These are phyloP conservation scores for Stigmatopora nigra DNA, from an alignment of 2,113 vertebrate genomes.

Conservation along the genomic window DNA sequence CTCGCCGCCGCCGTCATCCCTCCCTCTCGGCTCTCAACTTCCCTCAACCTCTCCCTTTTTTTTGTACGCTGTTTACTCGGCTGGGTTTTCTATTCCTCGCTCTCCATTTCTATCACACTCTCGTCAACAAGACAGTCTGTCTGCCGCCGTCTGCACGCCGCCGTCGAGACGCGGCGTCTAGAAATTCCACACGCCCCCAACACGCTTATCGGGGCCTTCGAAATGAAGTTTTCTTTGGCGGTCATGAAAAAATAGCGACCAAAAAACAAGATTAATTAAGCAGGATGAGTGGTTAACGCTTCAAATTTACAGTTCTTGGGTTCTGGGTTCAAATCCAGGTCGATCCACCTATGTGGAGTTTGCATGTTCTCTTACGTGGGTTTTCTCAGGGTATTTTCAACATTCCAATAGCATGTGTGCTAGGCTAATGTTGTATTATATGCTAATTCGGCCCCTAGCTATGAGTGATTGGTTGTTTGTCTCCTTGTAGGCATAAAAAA, in stretches of 20 bases:
- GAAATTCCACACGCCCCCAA: conserved; percentile 50
- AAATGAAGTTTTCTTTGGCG: conserved; percentile 17
- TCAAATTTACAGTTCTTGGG: background rate
- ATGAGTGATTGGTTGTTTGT: too few species aligned
- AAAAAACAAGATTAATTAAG: conserved; percentile 6
- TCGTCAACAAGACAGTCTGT: conserved; percentile 53
- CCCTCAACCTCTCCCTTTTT: conserved; percentile 52
- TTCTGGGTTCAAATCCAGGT: too few species aligned
- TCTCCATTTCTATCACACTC: conserved; percentile 42
- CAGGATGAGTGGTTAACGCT: background rate
- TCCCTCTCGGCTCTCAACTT: conserved; percentile 45
- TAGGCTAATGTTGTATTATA: too few species aligned
- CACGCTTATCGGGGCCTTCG: conserved; percentile 35
- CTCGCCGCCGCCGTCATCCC: conserved; percentile 38
- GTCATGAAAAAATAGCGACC: background rate
- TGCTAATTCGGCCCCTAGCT: too few species aligned
- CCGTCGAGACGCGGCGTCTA: conserved; percentile 51
- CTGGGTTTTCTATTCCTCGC: conserved; percentile 38
- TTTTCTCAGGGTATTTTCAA: too few species aligned
- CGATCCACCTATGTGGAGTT: too few species aligned
- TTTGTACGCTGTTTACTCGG: conserved; percentile 46
- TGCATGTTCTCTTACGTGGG: too few species aligned
- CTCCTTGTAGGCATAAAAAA: too few species aligned
- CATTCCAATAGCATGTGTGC: too few species aligned
- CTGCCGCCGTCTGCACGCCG: conserved; percentile 45